These are phyloP conservation scores for Drosophila melanosoma DNA, from an alignment of 2,888 invertebrate species.

Conservation along the genomic window DNA sequence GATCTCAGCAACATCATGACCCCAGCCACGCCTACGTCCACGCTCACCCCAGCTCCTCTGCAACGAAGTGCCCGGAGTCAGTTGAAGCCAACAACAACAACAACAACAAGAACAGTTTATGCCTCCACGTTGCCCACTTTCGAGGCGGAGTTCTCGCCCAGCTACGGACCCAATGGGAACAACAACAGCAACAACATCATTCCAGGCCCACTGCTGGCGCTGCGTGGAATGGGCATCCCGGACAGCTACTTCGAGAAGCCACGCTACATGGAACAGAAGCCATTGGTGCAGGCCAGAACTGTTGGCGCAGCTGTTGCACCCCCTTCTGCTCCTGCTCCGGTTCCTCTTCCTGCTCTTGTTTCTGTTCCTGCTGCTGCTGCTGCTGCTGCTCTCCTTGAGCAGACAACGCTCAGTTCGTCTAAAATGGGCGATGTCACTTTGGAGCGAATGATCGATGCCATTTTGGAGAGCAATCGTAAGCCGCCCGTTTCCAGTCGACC, in stretches of 20 bases:
- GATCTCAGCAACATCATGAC: conserved; percentile 79
- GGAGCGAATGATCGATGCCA: conserved; percentile 85
- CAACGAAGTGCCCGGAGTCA: not conserved
- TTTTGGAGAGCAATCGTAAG: conserved; percentile 82
- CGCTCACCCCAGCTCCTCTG: not conserved
- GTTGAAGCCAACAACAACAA: not conserved
- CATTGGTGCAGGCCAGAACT: conserved; percentile 4
- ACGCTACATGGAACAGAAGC: conserved; percentile 77
- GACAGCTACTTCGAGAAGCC: conserved; percentile 85
- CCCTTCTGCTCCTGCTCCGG: not conserved
- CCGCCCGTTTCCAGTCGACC: conserved; percentile 2
- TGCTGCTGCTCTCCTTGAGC: conserved; percentile 26
- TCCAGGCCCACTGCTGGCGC: conserved; percentile 82
- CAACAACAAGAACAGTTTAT: conserved; percentile 55
- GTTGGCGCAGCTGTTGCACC: not conserved
- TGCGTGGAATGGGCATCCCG: conserved; percentile 84
- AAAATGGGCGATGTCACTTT: conserved; percentile 84
- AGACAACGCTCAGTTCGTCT: conserved; percentile 78
- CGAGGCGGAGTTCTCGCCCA: conserved; percentile 84
- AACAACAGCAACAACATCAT: conserved; percentile 54
- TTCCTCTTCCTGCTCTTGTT: not conserved
- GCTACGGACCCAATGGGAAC: conserved; percentile 35
- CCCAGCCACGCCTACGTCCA: not conserved
- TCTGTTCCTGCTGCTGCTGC: not conserved
- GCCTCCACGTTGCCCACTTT: conserved; percentile 83